These are phyloP conservation scores for Oeneis ivallda DNA, from an alignment of 2,888 invertebrate genomes.

Conservation along the genomic window DNA sequence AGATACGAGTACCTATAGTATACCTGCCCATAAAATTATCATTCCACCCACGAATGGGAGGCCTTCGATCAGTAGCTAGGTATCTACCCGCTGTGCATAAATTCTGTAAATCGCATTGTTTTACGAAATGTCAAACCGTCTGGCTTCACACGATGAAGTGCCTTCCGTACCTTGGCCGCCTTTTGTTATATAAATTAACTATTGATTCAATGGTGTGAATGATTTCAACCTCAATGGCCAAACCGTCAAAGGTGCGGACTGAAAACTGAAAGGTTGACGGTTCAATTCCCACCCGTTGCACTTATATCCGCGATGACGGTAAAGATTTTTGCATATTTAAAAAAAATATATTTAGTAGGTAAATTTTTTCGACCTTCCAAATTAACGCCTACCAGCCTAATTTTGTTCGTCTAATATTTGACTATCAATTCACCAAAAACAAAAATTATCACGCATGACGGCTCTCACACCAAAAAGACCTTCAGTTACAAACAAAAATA, in stretches of 20 bases:
- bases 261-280: too few relatives aligned
- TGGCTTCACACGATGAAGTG: neutral
- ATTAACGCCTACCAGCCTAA: too few relatives aligned
- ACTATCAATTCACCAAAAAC: too few relatives aligned
- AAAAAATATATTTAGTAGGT: too few relatives aligned
- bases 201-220: neutral
- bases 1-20: neutral
- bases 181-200: neutral
- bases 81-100: conserved; percentile 23
- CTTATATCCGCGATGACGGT: too few relatives aligned
- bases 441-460: too few relatives aligned
- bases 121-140: conserved; percentile 22
- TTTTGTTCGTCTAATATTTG: too few relatives aligned
- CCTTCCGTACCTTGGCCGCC: conserved; percentile 12
- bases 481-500: neutral
- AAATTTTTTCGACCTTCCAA: too few relatives aligned
- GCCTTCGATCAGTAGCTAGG: conserved; percentile 24
- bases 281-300: too few relatives aligned
- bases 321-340: too few relatives aligned
- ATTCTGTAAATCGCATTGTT: conserved; percentile 29
- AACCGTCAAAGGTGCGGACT: too few relatives aligned
- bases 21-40: conserved; percentile 9
- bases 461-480: too few relatives aligned
- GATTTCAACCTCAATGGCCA: neutral
- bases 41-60: conserved; percentile 25